These are phyloP conservation scores for Onychorhynchus coronatus DNA, from an alignment of 2,113 vertebrate genomes.

Conservation along the genomic window DNA sequence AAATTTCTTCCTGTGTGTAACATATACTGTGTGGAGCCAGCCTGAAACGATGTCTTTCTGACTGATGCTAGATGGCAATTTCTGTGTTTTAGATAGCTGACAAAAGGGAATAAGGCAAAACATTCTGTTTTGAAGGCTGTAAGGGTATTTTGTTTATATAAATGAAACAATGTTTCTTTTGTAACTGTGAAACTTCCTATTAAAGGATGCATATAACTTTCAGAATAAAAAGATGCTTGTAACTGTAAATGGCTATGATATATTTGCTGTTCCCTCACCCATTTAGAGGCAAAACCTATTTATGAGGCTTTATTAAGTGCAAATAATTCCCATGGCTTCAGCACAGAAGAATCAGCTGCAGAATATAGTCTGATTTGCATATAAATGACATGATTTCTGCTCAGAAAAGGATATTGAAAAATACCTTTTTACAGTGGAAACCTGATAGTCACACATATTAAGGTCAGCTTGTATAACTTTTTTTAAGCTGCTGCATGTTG, in stretches of 20 bases:
- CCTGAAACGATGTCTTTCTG: not conserved
- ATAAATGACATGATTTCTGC: constrained; percentile 82
- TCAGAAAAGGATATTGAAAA: constrained; percentile 78
- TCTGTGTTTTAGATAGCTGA: not conserved
- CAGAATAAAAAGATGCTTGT: constrained; percentile 69
- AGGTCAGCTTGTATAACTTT: constrained; percentile 70
- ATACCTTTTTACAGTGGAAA: constrained; percentile 72
- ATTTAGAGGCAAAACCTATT: constrained; percentile 76
- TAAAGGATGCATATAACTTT: constrained; percentile 65
- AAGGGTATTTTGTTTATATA: constrained; percentile 49
- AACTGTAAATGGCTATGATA: constrained; percentile 68
- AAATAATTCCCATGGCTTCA: constrained; percentile 79
- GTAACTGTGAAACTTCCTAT: constrained; percentile 70
- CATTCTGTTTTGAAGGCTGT: not conserved
- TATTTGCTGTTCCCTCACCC: constrained; percentile 60
- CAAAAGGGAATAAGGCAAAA: not conserved
- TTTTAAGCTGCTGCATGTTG: constrained; percentile 59
- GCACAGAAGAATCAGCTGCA: constrained; percentile 72
- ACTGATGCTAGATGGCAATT: not conserved
- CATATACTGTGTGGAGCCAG: not conserved
- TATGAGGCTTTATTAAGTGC: constrained; percentile 82
- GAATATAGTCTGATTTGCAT: constrained; percentile 78
- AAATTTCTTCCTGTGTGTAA: not conserved
- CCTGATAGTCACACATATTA: constrained; percentile 71
- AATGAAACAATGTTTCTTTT: constrained; percentile 52